These are phyloP conservation scores for Barnardius zonarius DNA, from an alignment of 2,113 vertebrate genomes.

Conservation along the genomic window DNA sequence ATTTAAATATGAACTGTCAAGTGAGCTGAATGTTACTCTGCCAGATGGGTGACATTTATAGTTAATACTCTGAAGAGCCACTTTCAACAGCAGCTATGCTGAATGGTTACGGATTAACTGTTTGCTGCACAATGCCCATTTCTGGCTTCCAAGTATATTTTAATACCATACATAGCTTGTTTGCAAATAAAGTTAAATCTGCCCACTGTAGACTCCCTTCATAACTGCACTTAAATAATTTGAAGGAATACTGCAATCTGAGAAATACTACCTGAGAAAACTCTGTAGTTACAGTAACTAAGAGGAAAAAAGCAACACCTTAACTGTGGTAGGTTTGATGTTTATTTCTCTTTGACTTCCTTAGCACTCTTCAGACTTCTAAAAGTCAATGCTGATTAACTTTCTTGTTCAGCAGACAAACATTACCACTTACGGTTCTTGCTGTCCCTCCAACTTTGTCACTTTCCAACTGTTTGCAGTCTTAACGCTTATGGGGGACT, in stretches of 20 bases:
- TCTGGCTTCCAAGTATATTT: not conserved
- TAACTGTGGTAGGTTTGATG: not conserved
- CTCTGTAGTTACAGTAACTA: not conserved
- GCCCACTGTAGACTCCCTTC: not conserved
- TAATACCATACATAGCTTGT: not conserved
- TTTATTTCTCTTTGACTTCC: not conserved
- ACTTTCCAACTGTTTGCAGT: not conserved
- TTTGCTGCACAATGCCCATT: not conserved
- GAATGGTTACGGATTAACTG: not conserved
- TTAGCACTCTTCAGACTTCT: not conserved
- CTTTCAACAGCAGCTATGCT: not conserved
- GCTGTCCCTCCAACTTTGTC: not conserved
- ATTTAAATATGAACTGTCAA: not conserved
- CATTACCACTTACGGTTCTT: not conserved
- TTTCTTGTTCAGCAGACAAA: not conserved
- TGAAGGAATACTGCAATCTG: not conserved
- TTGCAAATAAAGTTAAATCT: not conserved
- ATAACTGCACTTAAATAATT: not conserved
- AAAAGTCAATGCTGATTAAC: not conserved
- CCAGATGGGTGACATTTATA: not conserved
- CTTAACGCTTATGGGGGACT: not conserved
- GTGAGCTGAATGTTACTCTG: not conserved
- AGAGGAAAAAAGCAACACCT: not conserved
- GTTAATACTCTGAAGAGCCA: not conserved
- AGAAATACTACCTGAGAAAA: not conserved